Base-by-base conservation (phyloP, 2,113 vertebrate genomes). In the Alexandromys fortis region DNA sequence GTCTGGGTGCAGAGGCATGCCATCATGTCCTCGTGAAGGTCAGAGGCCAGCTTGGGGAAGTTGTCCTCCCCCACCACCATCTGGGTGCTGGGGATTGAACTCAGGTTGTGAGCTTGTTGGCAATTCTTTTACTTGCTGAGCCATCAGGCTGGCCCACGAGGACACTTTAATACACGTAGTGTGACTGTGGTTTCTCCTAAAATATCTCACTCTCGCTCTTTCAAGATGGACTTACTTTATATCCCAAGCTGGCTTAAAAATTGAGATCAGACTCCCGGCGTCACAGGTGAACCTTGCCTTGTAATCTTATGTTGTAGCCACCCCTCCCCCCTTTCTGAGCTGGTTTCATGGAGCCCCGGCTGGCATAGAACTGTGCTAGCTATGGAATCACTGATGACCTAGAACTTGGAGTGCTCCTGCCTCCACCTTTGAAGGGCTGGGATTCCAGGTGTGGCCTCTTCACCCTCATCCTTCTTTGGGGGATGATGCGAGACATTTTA, bases 121-220 rank as follows among this genome's bases (percentile, higher is more conserved):
- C 22, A 7, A 26, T 7, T 38, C 79, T 22, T 61, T 82, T 82
- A 26, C 12, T 6, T 58, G 35, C 21, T 38, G 79, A 82, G 55
- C 35, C 22, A 14, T 61, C 35, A 26, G 61, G 35, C 3, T 61
- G 55, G 55, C 52, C 24, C 82, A 85, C 14, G 19, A 45, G 19
- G 11, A 86, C 65, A 52, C 45, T 86, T 33, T 52, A 49, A 49
- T 86, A n/a, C 30, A 86, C 22, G 21, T 52, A 49, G 28, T 16
- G 45, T 70, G 33, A 70, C 45, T 52, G 78, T 58, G 30, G 65
- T 52, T 67, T 67, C 83, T 68, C 28, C 30, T 78, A 85, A 85
- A 28, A 61, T 0, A 0, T 55, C 52, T 52, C 0, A 13, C 52
- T 55, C 7, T 21, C 30, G 26, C 13, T 61, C 7, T 26, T 13